phyloP scores from a whole-genome alignment of 2,797 vertebrate species.

The Artibeus lituratus region DNA sequence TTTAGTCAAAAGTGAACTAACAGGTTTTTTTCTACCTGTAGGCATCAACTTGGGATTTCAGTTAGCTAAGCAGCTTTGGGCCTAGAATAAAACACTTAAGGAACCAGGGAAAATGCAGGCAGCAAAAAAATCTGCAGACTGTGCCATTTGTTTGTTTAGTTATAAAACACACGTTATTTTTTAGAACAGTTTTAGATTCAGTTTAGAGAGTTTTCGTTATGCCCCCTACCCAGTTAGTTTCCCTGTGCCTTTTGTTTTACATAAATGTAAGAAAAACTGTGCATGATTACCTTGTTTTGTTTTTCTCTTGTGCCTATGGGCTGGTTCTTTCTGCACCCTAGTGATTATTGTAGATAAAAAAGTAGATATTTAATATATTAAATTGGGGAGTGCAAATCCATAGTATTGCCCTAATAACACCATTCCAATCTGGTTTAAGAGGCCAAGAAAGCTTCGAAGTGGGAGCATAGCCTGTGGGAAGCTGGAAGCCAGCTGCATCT shows the following conservation, averaged over 20 bases:
- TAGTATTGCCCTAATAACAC: neutral
- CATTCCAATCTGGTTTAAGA: neutral
- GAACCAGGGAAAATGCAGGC: constrained; percentile 1
- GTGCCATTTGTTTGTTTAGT: neutral
- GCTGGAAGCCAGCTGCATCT: neutral
- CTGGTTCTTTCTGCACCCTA: neutral
- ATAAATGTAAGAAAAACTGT: neutral
- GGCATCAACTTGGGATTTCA: constrained; percentile 66
- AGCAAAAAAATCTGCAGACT: constrained; percentile 17
- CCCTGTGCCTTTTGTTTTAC: neutral
- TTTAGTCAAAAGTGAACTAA: constrained; percentile 62
- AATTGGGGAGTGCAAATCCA: neutral
- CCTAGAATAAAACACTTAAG: constrained; percentile 49
- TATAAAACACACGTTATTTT: neutral
- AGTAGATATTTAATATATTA: neutral
- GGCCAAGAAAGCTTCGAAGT: neutral
- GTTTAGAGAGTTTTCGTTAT: neutral
- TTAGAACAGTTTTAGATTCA: constrained; percentile 18
- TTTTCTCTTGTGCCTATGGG: neutral
- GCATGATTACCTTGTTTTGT: neutral
- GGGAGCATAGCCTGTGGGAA: neutral
- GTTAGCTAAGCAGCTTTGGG: constrained; percentile 57
- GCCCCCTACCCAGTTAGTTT: neutral
- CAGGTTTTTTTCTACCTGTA: constrained; percentile 66
- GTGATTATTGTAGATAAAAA: neutral